Evolutionary conservation across 2,113 vertebrate genomes (phyloP).

Genomic region (Paradisaea rubra): DNA sequence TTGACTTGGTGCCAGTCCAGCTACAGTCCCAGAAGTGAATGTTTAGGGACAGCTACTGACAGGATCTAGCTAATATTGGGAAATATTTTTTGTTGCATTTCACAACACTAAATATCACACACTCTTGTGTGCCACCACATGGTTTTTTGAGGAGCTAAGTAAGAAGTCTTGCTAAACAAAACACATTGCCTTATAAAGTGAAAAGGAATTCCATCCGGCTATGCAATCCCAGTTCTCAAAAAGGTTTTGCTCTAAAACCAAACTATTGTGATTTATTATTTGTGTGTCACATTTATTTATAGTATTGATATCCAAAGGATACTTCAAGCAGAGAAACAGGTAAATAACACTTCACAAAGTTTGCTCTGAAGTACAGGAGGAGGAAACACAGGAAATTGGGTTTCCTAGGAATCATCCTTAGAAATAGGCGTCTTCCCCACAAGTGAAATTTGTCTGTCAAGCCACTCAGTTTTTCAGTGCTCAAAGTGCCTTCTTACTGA

Average conservation of each 20-base stretch:
- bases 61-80: not conserved
- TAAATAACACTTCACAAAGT: not conserved
- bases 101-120: not conserved
- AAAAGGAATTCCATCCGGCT: not conserved
- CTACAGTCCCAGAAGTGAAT: not conserved
- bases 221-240: not conserved
- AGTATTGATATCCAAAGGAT: not conserved
- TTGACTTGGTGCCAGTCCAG: constrained; percentile 5
- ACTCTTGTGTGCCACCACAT: not conserved
- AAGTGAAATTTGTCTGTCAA: not conserved
- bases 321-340: not conserved
- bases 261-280: not conserved
- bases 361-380: not conserved
- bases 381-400: not conserved
- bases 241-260: not conserved
- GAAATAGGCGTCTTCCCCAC: not conserved
- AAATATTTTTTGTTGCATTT: not conserved
- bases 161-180: not conserved
- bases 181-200: not conserved
- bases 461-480: not conserved
- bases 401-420: not conserved
- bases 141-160: not conserved
- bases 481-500: not conserved
- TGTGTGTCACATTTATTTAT: not conserved
- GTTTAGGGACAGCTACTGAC: not conserved